These are phyloP conservation scores for Steromphala cineraria DNA, from an alignment of 2,888 invertebrate genomes.

Conservation along the genomic window DNA sequence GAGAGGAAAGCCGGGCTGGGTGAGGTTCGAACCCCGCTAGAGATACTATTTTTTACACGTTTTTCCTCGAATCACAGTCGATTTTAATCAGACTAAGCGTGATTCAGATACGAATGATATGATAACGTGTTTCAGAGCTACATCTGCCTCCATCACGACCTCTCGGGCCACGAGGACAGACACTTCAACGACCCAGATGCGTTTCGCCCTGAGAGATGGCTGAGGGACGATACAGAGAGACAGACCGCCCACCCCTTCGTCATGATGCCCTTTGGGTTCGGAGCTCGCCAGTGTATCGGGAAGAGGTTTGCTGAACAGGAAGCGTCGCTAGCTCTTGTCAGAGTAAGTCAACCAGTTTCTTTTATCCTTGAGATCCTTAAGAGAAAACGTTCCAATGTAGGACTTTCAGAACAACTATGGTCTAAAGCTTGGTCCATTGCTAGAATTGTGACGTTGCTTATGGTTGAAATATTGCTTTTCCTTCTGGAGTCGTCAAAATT, in stretches of 20 bases:
- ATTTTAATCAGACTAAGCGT: too few species aligned
- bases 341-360: constrained; percentile 59
- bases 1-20: too few species aligned
- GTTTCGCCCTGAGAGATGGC: constrained; percentile 64
- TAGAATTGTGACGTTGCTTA: too few species aligned
- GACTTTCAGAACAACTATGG: too few species aligned
- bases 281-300: constrained; percentile 71
- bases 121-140: constrained; percentile 68
- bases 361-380: too few species aligned
- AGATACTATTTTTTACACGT: too few species aligned
- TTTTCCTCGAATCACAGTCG: too few species aligned
- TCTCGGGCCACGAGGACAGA: constrained; percentile 70
- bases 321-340: constrained; percentile 79
- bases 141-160: constrained; percentile 72
- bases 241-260: constrained; percentile 45
- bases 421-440: too few species aligned
- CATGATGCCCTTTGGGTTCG: constrained; percentile 63
- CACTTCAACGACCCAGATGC: constrained; percentile 79
- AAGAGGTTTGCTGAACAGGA: constrained; percentile 77
- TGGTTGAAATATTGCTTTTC: too few species aligned
- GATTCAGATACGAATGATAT: too few species aligned
- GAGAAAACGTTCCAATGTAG: neutral
- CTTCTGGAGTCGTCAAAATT: too few species aligned
- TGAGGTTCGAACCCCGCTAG: too few species aligned
- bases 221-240: constrained; percentile 31